A percentile compares a stretch with the other conserved stretches of the same genome.
Conservation (phyloP, 2,888 invertebrate species). For the Drosophila lutescens region DNA sequence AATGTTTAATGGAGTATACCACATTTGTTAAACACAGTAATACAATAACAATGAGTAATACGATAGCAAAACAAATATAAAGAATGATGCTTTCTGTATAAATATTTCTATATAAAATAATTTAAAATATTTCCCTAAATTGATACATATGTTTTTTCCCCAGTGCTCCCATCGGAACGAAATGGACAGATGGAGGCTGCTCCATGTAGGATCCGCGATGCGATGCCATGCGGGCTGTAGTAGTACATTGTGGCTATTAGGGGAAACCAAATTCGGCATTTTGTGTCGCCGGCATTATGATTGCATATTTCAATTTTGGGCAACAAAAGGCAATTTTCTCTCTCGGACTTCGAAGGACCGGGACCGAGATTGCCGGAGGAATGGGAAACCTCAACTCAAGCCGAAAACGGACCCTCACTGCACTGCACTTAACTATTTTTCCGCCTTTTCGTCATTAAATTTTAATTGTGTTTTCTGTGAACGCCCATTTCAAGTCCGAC, state of each 20-base stretch:
- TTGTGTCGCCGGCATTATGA: slow-evolving; percentile 61
- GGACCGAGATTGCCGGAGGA: slow-evolving; percentile 22
- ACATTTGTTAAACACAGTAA: no score
- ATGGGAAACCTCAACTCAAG: not conserved
- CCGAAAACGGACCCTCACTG: not conserved
- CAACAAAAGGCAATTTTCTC: slow-evolving; percentile 55
- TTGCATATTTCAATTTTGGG: slow-evolving; percentile 67
- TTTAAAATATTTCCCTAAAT: no score
- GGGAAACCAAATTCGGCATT: slow-evolving; percentile 73
- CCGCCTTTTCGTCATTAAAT: slow-evolving; percentile 79
- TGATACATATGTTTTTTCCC: not conserved
- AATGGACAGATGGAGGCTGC: slow-evolving; percentile 33
- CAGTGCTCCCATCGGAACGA: slow-evolving; percentile 7
- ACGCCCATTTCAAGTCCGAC: slow-evolving; percentile 50
- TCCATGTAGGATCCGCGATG: slow-evolving; percentile 29
- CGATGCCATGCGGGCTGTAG: slow-evolving; percentile 27
- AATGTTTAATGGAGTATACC: no score
- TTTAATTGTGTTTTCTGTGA: slow-evolving; percentile 71
- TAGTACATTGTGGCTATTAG: slow-evolving; percentile 65
- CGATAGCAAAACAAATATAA: not conserved
- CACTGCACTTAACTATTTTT: slow-evolving; percentile 56
- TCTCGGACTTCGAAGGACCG: slow-evolving; percentile 26
- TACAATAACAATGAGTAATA: no score
- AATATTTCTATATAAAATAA: no score
- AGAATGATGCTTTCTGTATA: no score